phyloP scores from a whole-genome alignment of 2,888 invertebrate genomes.

The Tenthredo notha region DNA sequence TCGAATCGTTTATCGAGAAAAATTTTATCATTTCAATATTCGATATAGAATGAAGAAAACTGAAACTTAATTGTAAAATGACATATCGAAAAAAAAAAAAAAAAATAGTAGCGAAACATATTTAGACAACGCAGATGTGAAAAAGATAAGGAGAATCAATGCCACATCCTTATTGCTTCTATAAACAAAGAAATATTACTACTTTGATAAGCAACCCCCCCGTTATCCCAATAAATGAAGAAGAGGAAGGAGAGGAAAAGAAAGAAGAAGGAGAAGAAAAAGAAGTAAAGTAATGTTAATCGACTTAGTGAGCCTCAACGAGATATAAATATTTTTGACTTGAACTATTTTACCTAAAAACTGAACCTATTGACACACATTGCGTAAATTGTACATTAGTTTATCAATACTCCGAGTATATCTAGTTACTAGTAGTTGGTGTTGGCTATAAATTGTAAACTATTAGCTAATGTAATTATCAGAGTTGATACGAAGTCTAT shows the following conservation, averaged over 20 bases:
- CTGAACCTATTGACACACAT: conserved; percentile 46
- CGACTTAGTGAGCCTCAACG: conserved; percentile 64
- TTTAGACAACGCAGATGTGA: conserved; percentile 12
- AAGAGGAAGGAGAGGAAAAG: background rate
- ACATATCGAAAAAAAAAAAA: conserved; percentile 54
- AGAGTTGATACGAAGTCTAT: conserved; percentile 42
- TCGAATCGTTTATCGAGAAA: background rate
- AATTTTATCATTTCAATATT: background rate
- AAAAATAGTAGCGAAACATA: conserved; percentile 40
- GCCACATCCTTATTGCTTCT: conserved; percentile 25
- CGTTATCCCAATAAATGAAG: background rate
- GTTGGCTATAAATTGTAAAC: conserved; percentile 70
- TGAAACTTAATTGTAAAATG: conserved; percentile 37
- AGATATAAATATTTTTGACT: conserved; percentile 72
- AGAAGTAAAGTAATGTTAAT: conserved; percentile 54
- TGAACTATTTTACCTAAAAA: conserved; percentile 69
- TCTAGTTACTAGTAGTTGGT: conserved; percentile 65
- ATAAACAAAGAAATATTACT: conserved; percentile 27
- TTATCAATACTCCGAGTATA: conserved; percentile 60
- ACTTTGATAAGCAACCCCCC: background rate
- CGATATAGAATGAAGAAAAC: background rate
- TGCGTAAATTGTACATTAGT: conserved; percentile 58
- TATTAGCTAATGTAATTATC: conserved; percentile 64
- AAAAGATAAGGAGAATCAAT: background rate
- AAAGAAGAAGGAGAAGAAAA: conserved; percentile 35